A percentile compares a stretch with the other conserved stretches of the same genome.
Conservation (phyloP, 92 coral and sea anemone species). For the Isaurus tuberculatus region DNA sequence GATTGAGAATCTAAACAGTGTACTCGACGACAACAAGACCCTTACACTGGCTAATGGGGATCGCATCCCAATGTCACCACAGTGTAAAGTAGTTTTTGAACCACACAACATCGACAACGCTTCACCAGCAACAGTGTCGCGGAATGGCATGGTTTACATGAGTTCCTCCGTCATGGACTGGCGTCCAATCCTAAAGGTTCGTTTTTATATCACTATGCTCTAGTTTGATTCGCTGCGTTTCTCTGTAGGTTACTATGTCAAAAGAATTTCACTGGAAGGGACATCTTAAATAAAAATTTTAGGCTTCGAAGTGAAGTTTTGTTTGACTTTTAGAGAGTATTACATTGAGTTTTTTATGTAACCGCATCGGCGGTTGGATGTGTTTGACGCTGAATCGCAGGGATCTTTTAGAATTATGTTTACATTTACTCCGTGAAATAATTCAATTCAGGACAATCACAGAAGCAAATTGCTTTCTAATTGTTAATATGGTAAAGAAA, state of each 20-base stretch:
- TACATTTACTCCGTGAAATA: too few relatives aligned
- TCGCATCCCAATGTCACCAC: conserved; percentile 93
- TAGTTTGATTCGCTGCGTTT: neutral
- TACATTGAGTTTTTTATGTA: too few relatives aligned
- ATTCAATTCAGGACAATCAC: too few relatives aligned
- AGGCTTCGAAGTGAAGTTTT: neutral
- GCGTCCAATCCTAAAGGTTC: conserved; percentile 89
- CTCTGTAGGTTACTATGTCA: neutral
- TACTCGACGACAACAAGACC: conserved; percentile 89
- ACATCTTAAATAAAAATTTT: neutral
- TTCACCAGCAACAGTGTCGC: conserved; percentile 91
- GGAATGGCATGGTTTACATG: conserved; percentile 95
- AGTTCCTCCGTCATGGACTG: conserved; percentile 97
- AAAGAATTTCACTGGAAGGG: neutral
- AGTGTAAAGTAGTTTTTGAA: conserved; percentile 88
- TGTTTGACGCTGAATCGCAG: too few relatives aligned
- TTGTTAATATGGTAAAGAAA: too few relatives aligned
- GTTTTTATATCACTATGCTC: neutral
- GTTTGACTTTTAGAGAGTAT: too few relatives aligned
- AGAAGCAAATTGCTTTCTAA: too few relatives aligned
- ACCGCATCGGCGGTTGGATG: too few relatives aligned
- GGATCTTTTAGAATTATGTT: too few relatives aligned
- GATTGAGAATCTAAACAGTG: conserved; percentile 94
- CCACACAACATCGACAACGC: conserved; percentile 95
- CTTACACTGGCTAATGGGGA: conserved; percentile 90